Evolutionary conservation across 2,113 vertebrate species (phyloP), one percentile per base, ranked within the genome.

Genomic region (Arenaria interpres): DNA sequence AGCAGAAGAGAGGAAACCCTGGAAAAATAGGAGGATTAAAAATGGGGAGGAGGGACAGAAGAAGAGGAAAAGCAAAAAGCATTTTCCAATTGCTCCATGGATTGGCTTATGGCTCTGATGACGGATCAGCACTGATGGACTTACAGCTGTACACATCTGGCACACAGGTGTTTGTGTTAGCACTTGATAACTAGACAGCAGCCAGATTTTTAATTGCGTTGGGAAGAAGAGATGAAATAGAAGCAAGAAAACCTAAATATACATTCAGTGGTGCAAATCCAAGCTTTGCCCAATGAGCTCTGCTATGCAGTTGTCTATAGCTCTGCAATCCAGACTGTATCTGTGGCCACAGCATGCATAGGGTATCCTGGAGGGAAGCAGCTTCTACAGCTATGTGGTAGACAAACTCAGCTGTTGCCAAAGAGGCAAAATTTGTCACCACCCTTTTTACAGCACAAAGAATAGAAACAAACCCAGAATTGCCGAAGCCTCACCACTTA

Each of bases 101-200:
- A 73, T 59, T 90, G 57, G 57, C 56, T 93, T 88, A 41, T 27
- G n/a, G 68, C 48, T 87, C 68, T 67, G 50, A 77, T 71, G 69
- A 94, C 51, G 45, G 54, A 91, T 96, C 85, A 89, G 84, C 84
- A 82, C 53, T 86, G 84, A 85, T 0, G 2, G 91, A 64, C 90
- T 73, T 81, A 57, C 79, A 96, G 88, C 73, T 94, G 91, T 60
- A 94, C 57, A 89, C 97, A 93, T 97, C 93, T 97, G 96, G 91
- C 69, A 94, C 81, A 46, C 92, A 96, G 97, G 97, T 97, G 90
- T 88, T 91, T 89, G 66, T 57, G 57, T 86, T 87, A 89, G 45
- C 53, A 85, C 90, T 91, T 9, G 0, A 90, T 50, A 95, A 77
- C 66, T 51, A 95, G 57, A 63, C 64, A 88, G 76, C 77, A 92